Conservation (phyloP, 2,113 vertebrate species). For the Nansenia antarctica region DNA sequence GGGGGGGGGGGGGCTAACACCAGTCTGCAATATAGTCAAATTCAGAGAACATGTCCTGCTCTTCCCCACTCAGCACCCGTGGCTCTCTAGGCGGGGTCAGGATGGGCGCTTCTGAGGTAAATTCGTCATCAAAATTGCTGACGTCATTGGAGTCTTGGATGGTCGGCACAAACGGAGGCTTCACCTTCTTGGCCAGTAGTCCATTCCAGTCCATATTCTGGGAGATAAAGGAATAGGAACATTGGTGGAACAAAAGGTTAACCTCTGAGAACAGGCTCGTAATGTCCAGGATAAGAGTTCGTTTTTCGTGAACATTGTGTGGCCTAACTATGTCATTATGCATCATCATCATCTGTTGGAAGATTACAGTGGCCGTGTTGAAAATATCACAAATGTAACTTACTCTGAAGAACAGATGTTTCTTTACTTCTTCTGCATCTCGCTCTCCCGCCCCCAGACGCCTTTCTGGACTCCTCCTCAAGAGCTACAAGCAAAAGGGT, state of each 20-base stretch:
- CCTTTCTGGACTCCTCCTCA: slow-evolving; percentile 94
- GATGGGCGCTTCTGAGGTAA: slow-evolving; percentile 96
- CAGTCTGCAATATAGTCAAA: slow-evolving; percentile 98
- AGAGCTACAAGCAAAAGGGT: slow-evolving; percentile 72
- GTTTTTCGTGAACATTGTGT: neutral
- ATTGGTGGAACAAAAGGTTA: slow-evolving; percentile 59
- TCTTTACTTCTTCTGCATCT: slow-evolving; percentile 97
- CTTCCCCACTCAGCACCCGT: slow-evolving; percentile 86
- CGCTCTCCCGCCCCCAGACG: slow-evolving; percentile 93
- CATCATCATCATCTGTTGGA: neutral
- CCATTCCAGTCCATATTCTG: slow-evolving; percentile 93
- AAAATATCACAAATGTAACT: slow-evolving; percentile 27
- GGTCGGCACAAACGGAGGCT: slow-evolving; percentile 93
- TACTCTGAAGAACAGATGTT: slow-evolving; percentile 96
- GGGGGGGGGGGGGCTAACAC: slow-evolving; percentile 93
- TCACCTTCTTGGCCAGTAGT: slow-evolving; percentile 93
- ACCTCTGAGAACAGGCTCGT: neutral
- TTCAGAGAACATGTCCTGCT: slow-evolving; percentile 95
- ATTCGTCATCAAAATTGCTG: slow-evolving; percentile 98
- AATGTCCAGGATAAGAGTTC: neutral
- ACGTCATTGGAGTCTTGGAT: slow-evolving; percentile 92
- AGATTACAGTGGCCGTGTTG: neutral
- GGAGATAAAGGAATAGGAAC: slow-evolving; percentile 60
- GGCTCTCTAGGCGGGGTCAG: slow-evolving; percentile 96
- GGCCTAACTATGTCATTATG: neutral